Evolutionary conservation across 2,888 invertebrate species (phyloP).

Genomic region (Temnothorax rugatulus): DNA sequence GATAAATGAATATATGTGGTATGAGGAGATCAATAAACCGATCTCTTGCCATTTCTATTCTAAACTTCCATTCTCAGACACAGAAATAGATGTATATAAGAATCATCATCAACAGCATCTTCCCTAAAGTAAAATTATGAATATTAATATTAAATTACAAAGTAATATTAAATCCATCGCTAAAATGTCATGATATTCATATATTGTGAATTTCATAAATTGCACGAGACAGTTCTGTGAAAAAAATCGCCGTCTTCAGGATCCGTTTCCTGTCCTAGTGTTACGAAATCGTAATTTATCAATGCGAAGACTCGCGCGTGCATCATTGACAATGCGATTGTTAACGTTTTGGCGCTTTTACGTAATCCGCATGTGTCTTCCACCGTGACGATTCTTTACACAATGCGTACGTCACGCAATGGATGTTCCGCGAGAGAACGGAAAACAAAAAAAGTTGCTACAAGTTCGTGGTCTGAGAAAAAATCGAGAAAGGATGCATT

Average conservation of each 20-base stretch:
- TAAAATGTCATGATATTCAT: not conserved
- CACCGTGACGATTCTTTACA: constrained; percentile 11
- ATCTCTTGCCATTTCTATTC: not conserved
- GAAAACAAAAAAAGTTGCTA: not conserved
- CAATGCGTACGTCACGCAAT: not conserved
- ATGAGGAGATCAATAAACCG: not conserved
- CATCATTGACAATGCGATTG: constrained; percentile 21
- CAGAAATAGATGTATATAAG: not conserved
- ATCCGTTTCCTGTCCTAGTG: not conserved
- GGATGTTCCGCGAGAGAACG: not conserved
- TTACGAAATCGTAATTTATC: constrained; percentile 46
- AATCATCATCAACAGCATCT: not conserved
- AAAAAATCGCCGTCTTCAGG: not conserved
- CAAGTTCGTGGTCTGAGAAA: not conserved
- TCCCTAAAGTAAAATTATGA: not conserved
- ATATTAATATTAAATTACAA: no score
- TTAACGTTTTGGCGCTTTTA: constrained; percentile 61
- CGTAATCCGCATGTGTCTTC: constrained; percentile 58
- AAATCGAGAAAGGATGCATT: not conserved
- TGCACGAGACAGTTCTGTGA: not conserved
- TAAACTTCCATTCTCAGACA: not conserved
- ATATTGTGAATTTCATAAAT: constrained; percentile 1
- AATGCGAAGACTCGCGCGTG: constrained; percentile 3
- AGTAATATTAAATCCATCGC: not conserved
- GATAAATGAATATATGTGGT: not conserved